These are phyloP conservation scores for Latrodectus hesperus DNA, from an alignment of 2,888 invertebrate species.

Conservation along the genomic window DNA sequence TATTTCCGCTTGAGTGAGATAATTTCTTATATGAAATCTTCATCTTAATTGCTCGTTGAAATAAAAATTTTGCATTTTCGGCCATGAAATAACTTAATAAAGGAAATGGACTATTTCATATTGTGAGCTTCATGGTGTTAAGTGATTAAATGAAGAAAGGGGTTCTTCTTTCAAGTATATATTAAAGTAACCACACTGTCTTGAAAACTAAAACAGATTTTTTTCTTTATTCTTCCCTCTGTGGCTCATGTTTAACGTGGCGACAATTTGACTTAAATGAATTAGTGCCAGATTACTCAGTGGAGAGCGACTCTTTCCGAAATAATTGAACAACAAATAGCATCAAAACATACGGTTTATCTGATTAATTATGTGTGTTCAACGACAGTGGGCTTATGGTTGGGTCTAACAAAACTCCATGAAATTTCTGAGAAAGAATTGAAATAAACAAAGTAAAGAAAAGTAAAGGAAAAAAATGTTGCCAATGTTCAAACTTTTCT, in stretches of 20 bases:
- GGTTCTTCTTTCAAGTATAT: background rate
- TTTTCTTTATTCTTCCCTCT: background rate
- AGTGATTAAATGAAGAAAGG: background rate
- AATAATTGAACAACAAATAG: conserved; percentile 55
- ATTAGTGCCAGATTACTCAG: conserved; percentile 11
- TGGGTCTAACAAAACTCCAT: no score
- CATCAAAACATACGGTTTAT: conserved; percentile 52
- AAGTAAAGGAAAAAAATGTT: no score
- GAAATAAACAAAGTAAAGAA: no score
- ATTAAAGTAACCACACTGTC: background rate
- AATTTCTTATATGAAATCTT: no score
- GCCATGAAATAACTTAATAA: no score
- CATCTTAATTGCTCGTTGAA: no score
- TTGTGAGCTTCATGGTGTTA: no score
- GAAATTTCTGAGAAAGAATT: no score
- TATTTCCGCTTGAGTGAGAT: no score
- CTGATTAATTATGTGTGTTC: conserved; percentile 51
- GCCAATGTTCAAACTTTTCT: no score
- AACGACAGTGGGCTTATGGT: background rate
- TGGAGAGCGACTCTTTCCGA: conserved; percentile 5
- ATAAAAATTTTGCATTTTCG: no score
- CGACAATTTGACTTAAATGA: conserved; percentile 19
- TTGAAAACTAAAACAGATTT: background rate
- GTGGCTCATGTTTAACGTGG: background rate
- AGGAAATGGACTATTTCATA: no score